phyloP scores from a whole-genome alignment of 37 sponge, comb jelly and placozoan genomes.

The Theonella swinhoei region DNA sequence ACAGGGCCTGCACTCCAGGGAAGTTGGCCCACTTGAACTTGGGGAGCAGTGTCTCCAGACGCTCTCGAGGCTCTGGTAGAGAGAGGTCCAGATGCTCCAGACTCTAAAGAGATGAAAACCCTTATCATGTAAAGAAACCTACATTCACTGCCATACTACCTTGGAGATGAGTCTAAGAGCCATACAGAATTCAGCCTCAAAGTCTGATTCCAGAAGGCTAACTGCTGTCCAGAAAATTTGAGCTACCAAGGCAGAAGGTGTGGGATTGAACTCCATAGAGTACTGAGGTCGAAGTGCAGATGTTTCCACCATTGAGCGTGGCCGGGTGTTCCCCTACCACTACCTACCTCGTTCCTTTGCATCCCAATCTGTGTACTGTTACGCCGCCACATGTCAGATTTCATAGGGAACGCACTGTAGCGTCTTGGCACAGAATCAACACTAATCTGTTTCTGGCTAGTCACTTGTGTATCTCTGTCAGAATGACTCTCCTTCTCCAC shows the following conservation, averaged over 20 bases:
- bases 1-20: slow-evolving; percentile 78
- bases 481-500: background rate
- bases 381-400: background rate
- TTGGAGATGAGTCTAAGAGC: slow-evolving; percentile 63
- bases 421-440: slow-evolving; percentile 1
- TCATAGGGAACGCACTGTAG: background rate
- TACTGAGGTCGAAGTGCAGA: background rate
- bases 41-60: slow-evolving; percentile 57
- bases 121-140: background rate
- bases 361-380: background rate
- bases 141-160: slow-evolving; percentile 5
- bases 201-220: slow-evolving; percentile 78
- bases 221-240: slow-evolving; percentile 81
- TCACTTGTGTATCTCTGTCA: background rate
- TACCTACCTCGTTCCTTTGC: background rate
- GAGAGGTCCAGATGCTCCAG: slow-evolving; percentile 56
- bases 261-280: slow-evolving; percentile 22
- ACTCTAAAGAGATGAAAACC: slow-evolving; percentile 7
- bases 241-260: slow-evolving; percentile 53
- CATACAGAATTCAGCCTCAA: slow-evolving; percentile 74
- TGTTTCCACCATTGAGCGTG: slow-evolving; percentile 23
- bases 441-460: background rate
- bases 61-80: slow-evolving; percentile 29
- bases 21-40: slow-evolving; percentile 80
- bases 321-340: slow-evolving; percentile 10